Conservation (phyloP, 2,888 invertebrate species). For the Noctua fimbriata region DNA sequence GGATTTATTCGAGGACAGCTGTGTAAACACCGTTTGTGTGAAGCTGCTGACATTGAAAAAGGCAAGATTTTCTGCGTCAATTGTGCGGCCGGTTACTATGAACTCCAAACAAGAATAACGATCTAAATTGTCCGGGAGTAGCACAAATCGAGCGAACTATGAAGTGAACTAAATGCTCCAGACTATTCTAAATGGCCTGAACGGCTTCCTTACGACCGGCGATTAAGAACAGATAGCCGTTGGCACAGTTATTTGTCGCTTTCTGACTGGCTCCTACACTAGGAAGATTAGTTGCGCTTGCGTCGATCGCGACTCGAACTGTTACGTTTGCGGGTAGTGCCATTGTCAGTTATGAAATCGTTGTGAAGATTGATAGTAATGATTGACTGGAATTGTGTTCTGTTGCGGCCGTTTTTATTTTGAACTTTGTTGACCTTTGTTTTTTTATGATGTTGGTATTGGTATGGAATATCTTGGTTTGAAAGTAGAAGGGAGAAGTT, state of each 20-base stretch:
- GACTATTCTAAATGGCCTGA: conserved; percentile 51
- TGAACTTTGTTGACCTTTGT: not conserved
- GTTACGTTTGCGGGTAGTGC: conserved; percentile 25
- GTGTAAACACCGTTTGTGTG: not conserved
- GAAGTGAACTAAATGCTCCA: conserved; percentile 42
- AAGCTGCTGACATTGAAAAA: no score
- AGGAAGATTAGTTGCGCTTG: conserved; percentile 54
- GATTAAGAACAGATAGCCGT: conserved; percentile 70
- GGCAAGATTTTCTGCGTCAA: conserved; percentile 6
- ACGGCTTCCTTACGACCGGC: conserved; percentile 58
- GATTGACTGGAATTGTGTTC: conserved; percentile 25
- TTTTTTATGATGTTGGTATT: not conserved
- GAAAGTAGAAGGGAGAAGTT: not conserved
- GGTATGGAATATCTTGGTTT: not conserved
- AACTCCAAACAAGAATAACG: conserved; percentile 11
- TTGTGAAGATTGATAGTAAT: conserved; percentile 30
- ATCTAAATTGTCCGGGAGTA: conserved; percentile 21
- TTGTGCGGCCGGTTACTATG: not conserved
- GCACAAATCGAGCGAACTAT: conserved; percentile 16
- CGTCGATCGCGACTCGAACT: conserved; percentile 22
- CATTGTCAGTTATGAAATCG: conserved; percentile 46
- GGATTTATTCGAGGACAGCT: not conserved
- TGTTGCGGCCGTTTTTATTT: conserved; percentile 5
- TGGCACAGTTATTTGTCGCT: conserved; percentile 65
- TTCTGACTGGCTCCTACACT: conserved; percentile 54